A percentile compares a stretch with the other conserved stretches of the same genome.
These are phyloP conservation scores for Trachemys scripta DNA, from an alignment of 2,113 vertebrate genomes.

Conservation along the genomic window DNA sequence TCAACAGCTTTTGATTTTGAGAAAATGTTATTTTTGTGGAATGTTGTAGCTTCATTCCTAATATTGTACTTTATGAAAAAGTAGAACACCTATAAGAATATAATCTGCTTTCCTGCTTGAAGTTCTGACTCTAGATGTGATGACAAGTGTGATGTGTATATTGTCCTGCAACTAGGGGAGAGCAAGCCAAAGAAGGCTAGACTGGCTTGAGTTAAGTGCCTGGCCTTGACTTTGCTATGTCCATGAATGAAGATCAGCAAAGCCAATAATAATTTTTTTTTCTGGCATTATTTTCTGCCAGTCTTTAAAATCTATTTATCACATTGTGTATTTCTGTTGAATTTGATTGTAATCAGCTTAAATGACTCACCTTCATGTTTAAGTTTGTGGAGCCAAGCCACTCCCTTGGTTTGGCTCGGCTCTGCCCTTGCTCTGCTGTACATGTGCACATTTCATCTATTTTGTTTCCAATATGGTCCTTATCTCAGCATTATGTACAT, in stretches of 20 bases:
- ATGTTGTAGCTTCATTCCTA: not conserved
- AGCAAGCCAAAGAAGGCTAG: not conserved
- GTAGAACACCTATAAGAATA: not conserved
- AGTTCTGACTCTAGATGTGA: not conserved
- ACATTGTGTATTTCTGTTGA: not conserved
- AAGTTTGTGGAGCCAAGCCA: not conserved
- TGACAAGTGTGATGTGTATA: not conserved
- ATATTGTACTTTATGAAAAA: not conserved
- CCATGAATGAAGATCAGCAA: not conserved
- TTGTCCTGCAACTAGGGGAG: not conserved
- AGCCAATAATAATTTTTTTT: not conserved
- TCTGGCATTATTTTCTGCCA: not conserved
- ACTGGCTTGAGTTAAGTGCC: not conserved
- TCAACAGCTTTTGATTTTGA: not conserved
- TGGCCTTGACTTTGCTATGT: not conserved
- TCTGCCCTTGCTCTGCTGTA: not conserved
- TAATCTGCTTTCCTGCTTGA: slow-evolving; percentile 4
- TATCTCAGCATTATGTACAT: not conserved
- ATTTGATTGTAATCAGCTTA: not conserved
- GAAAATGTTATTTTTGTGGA: not conserved
- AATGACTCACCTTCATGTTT: not conserved
- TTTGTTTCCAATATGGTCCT: not conserved
- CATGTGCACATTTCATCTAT: not conserved
- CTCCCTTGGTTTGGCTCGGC: not conserved
- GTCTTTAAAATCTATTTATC: not conserved